Conservation (phyloP, 1,140 invertebrate genomes). For the Ganaspis sp. region DNA sequence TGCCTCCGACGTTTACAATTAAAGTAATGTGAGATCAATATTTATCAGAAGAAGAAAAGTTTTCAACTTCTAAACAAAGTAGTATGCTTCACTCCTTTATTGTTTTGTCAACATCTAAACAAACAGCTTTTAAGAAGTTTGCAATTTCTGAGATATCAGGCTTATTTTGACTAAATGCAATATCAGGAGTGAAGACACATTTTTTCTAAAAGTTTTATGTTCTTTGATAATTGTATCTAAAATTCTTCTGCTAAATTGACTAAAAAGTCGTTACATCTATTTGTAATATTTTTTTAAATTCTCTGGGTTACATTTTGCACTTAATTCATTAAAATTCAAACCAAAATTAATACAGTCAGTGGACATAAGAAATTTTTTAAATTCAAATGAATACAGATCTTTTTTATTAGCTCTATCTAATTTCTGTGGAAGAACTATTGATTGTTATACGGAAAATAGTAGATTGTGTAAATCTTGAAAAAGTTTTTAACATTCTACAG, state of each 20-base stretch:
- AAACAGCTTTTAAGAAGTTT: conserved; percentile 34
- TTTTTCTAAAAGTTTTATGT: conserved; percentile 40
- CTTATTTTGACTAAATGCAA: conserved; percentile 40
- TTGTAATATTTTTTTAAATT: conserved; percentile 38
- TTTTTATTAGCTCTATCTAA: conserved; percentile 38
- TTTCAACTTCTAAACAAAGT: conserved; percentile 15
- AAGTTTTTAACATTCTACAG: conserved; percentile 50
- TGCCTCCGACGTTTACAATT: conserved; percentile 38
- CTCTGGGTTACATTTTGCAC: conserved; percentile 29
- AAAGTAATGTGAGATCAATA: conserved; percentile 40
- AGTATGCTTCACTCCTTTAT: conserved; percentile 47
- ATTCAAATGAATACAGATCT: conserved; percentile 37
- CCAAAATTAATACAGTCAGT: conserved; percentile 42
- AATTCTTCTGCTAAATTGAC: conserved; percentile 36
- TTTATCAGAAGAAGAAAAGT: conserved; percentile 32
- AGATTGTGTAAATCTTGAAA: conserved; percentile 48
- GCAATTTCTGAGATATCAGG: conserved; percentile 40
- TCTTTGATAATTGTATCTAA: conserved; percentile 42
- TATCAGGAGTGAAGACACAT: conserved; percentile 42
- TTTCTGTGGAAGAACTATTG: conserved; percentile 42
- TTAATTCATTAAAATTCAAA: conserved; percentile 44
- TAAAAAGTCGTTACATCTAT: conserved; percentile 43
- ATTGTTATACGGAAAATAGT: conserved; percentile 37
- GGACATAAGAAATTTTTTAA: conserved; percentile 38
- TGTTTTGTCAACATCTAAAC: conserved; percentile 44